Percentiles rank a stretch among this genome's conserved stretches.
These are phyloP conservation scores for Nasonovia ribisnigri DNA, from an alignment of 2,888 invertebrate genomes.

Conservation along the genomic window DNA sequence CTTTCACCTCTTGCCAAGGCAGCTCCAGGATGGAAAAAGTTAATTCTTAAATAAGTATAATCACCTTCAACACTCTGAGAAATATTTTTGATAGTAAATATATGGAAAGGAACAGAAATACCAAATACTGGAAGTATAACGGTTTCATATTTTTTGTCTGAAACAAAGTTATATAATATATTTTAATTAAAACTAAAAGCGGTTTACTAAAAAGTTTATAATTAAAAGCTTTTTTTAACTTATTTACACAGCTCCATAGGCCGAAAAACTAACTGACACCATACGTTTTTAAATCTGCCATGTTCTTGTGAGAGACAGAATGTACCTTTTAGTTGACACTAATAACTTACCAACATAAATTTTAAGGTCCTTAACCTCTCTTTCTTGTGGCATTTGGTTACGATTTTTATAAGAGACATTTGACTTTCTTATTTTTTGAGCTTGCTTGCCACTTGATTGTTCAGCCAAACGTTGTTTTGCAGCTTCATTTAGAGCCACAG, in stretches of 20 bases:
- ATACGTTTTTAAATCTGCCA: background rate
- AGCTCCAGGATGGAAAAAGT: constrained; percentile 98
- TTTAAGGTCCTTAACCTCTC: constrained; percentile 93
- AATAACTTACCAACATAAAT: constrained; percentile 87
- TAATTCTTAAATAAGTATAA: constrained; percentile 97
- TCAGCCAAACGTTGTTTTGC: constrained; percentile 93
- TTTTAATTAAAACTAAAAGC: background rate
- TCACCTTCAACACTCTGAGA: constrained; percentile 99
- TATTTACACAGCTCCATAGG: background rate
- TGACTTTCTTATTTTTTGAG: constrained; percentile 91
- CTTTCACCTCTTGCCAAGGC: constrained; percentile 95
- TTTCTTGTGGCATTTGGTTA: constrained; percentile 92
- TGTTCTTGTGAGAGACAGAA: background rate
- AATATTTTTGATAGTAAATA: constrained; percentile 98
- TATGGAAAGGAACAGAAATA: constrained; percentile 96
- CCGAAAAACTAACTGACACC: background rate
- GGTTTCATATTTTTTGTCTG: constrained; percentile 96
- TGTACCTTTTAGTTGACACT: background rate
- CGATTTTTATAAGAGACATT: constrained; percentile 94
- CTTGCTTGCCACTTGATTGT: constrained; percentile 83
- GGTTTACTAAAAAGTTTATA: background rate
- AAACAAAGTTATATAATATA: constrained; percentile 68
- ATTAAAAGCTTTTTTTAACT: too few species aligned
- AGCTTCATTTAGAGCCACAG: constrained; percentile 89
- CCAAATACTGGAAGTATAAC: constrained; percentile 98